phyloP scores from a whole-genome alignment of 1,140 invertebrate genomes.

The Meloidogyne exigua region DNA sequence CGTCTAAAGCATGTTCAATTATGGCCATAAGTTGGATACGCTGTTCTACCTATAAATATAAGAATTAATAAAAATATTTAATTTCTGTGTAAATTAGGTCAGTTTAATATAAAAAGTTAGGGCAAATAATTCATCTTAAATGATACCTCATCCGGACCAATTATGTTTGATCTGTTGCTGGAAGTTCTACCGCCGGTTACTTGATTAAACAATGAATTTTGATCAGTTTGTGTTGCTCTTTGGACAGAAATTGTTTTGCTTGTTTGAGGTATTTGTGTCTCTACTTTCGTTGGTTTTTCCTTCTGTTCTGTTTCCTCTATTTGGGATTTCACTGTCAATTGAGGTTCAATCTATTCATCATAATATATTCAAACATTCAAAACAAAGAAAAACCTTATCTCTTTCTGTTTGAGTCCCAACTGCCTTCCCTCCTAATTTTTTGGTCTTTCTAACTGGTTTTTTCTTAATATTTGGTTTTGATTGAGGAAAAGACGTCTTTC shows the following conservation, averaged over 20 bases:
- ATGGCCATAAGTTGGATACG: constrained; percentile 38
- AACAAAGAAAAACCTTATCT: background rate
- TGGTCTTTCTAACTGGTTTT: background rate
- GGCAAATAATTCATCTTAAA: no score
- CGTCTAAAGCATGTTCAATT: constrained; percentile 45
- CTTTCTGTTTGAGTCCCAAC: constrained; percentile 11
- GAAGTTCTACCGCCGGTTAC: background rate
- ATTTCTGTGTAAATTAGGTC: no score
- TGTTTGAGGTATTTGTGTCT: background rate
- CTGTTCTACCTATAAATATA: constrained; percentile 25
- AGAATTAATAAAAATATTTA: no score
- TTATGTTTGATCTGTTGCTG: background rate
- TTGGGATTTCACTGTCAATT: background rate
- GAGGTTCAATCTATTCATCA: background rate
- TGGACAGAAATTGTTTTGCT: constrained; percentile 23
- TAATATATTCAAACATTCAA: background rate
- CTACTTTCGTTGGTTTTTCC: background rate
- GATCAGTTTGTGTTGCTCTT: constrained; percentile 31
- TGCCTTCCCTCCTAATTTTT: background rate
- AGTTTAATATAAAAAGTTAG: no score
- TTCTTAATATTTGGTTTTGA: background rate
- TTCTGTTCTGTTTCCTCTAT: constrained; percentile 5
- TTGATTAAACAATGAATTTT: constrained; percentile 11
- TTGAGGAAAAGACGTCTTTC: background rate
- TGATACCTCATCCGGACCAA: background rate